A percentile compares a stretch with the other conserved stretches of the same genome.
phyloP scores from a whole-genome alignment of 2,797 vertebrate species.

The Crenichthys baileyi region DNA sequence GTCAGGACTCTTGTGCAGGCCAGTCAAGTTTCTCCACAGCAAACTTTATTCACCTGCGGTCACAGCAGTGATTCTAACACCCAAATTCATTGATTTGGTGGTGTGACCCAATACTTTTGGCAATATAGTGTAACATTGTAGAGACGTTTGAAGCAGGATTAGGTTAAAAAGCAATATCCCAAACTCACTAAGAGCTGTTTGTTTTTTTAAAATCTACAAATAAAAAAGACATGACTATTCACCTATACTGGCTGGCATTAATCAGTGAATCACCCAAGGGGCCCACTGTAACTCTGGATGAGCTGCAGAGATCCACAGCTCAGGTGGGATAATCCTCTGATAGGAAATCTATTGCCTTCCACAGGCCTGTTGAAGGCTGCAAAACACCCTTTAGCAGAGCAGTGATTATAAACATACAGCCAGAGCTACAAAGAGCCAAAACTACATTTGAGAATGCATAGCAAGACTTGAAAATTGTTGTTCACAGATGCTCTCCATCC shows the following conservation, averaged over 20 bases:
- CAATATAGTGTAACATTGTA: too few relatives aligned
- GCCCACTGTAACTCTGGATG: not conserved
- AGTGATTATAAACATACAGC: not conserved
- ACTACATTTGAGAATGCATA: not conserved
- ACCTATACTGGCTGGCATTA: not conserved
- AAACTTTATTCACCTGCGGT: too few relatives aligned
- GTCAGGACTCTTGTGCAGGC: too few relatives aligned
- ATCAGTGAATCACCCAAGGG: not conserved
- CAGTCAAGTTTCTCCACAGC: too few relatives aligned
- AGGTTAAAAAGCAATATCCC: too few relatives aligned
- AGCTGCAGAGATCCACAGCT: not conserved
- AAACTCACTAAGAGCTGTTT: too few relatives aligned
- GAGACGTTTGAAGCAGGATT: too few relatives aligned
- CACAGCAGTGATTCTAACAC: too few relatives aligned
- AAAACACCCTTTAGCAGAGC: not conserved
- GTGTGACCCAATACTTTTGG: too few relatives aligned
- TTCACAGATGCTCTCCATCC: not conserved
- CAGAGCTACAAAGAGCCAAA: not conserved
- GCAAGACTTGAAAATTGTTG: not conserved
- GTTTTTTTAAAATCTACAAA: too few relatives aligned
- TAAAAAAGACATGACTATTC: not conserved
- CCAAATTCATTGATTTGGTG: too few relatives aligned
- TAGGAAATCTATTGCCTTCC: not conserved
- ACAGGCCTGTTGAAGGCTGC: not conserved
- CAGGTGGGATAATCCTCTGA: not conserved